phyloP scores from a whole-genome alignment of 2,113 vertebrate species.

The Lontra canadensis region DNA sequence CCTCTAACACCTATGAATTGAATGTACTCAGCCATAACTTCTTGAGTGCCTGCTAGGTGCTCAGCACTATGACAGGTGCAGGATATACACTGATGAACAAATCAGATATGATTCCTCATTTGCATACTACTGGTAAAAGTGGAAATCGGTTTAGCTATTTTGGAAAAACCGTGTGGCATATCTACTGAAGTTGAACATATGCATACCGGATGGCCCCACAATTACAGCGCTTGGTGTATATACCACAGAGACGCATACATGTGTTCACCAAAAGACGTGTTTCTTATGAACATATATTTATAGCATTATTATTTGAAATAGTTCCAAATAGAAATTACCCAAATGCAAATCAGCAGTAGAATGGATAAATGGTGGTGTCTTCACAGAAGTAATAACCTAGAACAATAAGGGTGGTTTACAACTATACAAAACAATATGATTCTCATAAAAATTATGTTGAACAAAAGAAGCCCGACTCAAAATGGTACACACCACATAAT shows the following conservation, averaged over 20 bases:
- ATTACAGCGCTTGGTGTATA: neutral
- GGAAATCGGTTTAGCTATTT: neutral
- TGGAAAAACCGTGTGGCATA: neutral
- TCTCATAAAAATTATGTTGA: neutral
- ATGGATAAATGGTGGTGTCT: neutral
- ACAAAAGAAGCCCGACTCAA: neutral
- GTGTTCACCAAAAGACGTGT: neutral
- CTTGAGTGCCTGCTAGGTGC: neutral
- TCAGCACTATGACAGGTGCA: neutral
- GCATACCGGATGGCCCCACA: neutral
- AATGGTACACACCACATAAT: neutral
- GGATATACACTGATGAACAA: neutral
- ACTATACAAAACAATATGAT: neutral
- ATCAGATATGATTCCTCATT: neutral
- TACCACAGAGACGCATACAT: neutral
- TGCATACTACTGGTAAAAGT: neutral
- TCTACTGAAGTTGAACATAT: neutral
- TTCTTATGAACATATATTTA: slow-evolving; percentile 1
- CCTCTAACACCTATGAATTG: neutral
- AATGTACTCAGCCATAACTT: neutral
- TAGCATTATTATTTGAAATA: neutral
- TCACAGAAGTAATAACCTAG: neutral
- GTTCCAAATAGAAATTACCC: slow-evolving; percentile 24
- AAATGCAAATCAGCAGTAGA: neutral
- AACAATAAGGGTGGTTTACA: neutral